These are phyloP conservation scores for Amazona guildingii DNA, from an alignment of 2,113 vertebrate species.

Conservation along the genomic window DNA sequence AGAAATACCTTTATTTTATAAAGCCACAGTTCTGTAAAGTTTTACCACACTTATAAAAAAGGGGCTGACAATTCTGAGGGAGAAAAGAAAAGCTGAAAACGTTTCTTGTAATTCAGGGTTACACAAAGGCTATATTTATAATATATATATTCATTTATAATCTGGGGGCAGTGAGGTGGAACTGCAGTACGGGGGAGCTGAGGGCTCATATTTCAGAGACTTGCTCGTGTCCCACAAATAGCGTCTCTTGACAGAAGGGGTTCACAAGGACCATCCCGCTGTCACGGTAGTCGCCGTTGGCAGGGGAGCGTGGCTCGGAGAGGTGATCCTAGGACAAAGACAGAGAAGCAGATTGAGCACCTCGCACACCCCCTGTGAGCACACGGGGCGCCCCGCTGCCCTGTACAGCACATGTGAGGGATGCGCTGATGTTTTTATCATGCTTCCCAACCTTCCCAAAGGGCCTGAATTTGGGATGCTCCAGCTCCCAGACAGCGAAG, in stretches of 20 bases:
- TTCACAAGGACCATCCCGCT: constrained; percentile 97
- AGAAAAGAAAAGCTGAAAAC: constrained; percentile 76
- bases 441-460: background rate
- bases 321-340: constrained; percentile 84
- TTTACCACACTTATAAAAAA: constrained; percentile 93
- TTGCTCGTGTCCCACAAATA: constrained; percentile 92
- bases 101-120: constrained; percentile 73
- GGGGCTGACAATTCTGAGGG: constrained; percentile 79
- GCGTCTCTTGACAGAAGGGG: constrained; percentile 96
- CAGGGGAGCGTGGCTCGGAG: constrained; percentile 88
- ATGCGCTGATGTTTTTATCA: background rate
- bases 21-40: constrained; percentile 87
- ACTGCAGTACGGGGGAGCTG: background rate
- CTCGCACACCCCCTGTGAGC: accelerated
- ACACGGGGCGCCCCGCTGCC: background rate
- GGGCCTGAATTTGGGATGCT: background rate
- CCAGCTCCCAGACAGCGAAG: accelerated
- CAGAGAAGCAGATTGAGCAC: background rate
- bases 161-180: constrained; percentile 62
- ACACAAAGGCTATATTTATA: constrained; percentile 83
- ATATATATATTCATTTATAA: constrained; percentile 80
- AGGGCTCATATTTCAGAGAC: constrained; percentile 85
- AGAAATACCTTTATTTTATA: constrained; percentile 90
- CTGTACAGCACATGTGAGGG: background rate
- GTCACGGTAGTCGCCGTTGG: constrained; percentile 92